Evolutionary conservation across 2,888 invertebrate genomes (phyloP), one percentile per base, ranked within the genome.

Genomic region (Tetragonula carbonaria): DNA sequence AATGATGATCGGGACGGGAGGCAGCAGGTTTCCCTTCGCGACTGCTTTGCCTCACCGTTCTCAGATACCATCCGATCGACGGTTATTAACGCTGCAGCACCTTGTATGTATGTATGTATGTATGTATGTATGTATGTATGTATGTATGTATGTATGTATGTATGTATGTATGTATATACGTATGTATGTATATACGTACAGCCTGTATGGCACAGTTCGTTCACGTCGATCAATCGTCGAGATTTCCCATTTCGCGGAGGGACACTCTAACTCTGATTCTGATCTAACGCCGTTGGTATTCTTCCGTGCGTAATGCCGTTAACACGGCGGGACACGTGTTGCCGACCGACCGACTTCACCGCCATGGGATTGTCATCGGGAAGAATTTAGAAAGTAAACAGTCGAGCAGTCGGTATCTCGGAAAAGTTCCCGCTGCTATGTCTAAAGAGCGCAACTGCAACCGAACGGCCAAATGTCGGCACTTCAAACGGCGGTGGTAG

Each of bases 361-460:
- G 45, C 21, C 18, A 62, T 55, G 38, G 68, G 82, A 70, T 77
- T 74, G 78, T 82, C 86, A 70, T 80, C 4, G 28, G 38, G 70
- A 89, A 88, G 88, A 90, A 89, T 90, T 87, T 90, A 90, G 89
- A 89, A 89, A 89, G 90, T 78, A 67, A 80, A n/a, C 74, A 51
- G 79, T 45, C 77, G 55, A 67, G 65, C 51, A 33, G 33, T 33
- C 57, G 71, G 14, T 71, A 23, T 45, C 51, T 80, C 38, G 82
- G 75, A 82, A 85, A 85, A 82, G 77, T 74, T 51, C 18, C 13
- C 65, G 75, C 28, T 21, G 63, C 33, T 65, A 13, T 57, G 59
- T 63, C n/a, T 23, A 67, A 78, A 59, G 51, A 51, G 68, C 45
- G 68, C 76, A 67, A 74, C 78, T 14, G 86, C 83, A 83, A 85